Base-by-base conservation (phyloP, 2,797 vertebrate species). In the Gambusia yucatana region DNA sequence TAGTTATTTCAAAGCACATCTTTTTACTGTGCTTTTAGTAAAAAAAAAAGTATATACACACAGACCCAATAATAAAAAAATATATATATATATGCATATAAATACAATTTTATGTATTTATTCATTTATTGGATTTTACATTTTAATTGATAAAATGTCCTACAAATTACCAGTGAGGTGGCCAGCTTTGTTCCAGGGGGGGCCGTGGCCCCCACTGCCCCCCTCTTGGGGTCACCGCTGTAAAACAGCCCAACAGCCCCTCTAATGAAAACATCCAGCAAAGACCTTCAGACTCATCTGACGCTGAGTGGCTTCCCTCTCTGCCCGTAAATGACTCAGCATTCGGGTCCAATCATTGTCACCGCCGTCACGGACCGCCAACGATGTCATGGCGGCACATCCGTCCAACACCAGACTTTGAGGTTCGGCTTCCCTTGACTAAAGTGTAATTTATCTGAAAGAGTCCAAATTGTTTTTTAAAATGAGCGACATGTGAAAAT, bases 291-390 rank as follows among this genome's bases (percentile, higher is more conserved):
- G 80, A 86, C 75, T 77, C 83, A 82, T 84, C 72, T 75, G 80
- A 86, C 85, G 78, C 72, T 82, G 76, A 91, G 83, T 20, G 78
- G 63, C 82, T 79, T 76, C 81, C 43, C 61, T 75, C 86, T 77
- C 73, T 69, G 84, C 77, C 80, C 71, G 83, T 76, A 72, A 77
- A 82, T 89, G 87, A 90, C 80, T 92, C 90, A 77, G 83, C 82
- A 44, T 87, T 86, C 83, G 11, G 78, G 80, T 88, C 50, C 73
- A 77, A 47, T 80, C 59, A 22, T 78, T 69, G 77, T 84, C 85
- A 74, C 73, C 43, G 43, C 72, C 41, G 14, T 47, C 14, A 47
- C 43, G 46, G 39, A 28, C 69, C 20, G 63, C 22, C 30, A 86
- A 84, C 81, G 71, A 75, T 74, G 69, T 82, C 81, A 81, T 76